A percentile compares a stretch with the other conserved stretches of the same genome.
Conservation (phyloP, 92 coral and sea anemone species). For the Epizoanthus rinbou region DNA sequence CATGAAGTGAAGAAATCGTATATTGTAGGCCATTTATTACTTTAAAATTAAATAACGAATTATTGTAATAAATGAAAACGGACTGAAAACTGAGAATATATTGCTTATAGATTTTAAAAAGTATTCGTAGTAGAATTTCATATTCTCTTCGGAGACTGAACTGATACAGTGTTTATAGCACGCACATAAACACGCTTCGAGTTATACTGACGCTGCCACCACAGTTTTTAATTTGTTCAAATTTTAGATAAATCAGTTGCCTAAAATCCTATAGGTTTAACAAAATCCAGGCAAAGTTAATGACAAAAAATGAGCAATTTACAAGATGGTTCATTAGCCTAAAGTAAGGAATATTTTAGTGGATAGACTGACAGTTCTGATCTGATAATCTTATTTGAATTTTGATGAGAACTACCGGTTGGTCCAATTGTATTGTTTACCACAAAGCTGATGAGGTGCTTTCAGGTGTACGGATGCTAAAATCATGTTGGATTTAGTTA, state of each 20-base stretch:
- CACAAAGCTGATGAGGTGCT: background rate
- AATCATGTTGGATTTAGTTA: background rate
- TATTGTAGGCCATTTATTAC: background rate
- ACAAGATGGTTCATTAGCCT: background rate
- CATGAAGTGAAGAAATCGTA: background rate
- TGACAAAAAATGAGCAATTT: background rate
- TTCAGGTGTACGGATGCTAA: background rate
- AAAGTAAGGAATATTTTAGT: background rate
- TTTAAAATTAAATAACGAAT: background rate
- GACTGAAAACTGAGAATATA: background rate
- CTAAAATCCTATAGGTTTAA: background rate
- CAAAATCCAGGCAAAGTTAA: background rate
- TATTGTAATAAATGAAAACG: background rate
- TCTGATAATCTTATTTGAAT: constrained; percentile 26
- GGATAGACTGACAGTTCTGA: constrained; percentile 18
- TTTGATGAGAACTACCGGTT: constrained; percentile 26
- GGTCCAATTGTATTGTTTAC: constrained; percentile 1
- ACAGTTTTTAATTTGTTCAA: background rate
- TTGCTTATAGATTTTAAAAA: background rate
- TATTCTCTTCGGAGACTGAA: background rate
- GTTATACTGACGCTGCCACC: background rate
- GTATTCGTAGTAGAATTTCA: background rate
- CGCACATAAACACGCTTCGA: background rate
- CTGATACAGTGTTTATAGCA: too few relatives aligned
- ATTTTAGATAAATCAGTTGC: background rate